These are phyloP conservation scores for Dascillus cervinus DNA, from an alignment of 2,888 invertebrate genomes.

Conservation along the genomic window DNA sequence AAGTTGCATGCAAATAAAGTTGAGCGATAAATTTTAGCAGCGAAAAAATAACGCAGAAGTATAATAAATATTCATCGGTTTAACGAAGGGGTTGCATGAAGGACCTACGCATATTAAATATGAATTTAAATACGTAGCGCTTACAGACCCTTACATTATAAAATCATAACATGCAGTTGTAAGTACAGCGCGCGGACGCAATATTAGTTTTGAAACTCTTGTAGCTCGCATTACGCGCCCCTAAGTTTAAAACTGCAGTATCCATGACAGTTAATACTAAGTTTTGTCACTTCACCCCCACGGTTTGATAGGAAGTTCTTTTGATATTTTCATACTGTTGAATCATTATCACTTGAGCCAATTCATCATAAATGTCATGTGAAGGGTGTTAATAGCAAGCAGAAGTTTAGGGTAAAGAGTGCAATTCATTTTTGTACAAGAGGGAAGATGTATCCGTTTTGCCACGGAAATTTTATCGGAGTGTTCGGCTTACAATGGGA, in stretches of 20 bases:
- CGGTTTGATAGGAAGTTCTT: conserved; percentile 38
- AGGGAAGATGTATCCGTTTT: no score
- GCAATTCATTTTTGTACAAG: conserved; percentile 20
- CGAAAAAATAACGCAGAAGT: conserved; percentile 28
- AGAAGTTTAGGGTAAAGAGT: conserved; percentile 21
- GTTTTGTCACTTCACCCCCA: conserved; percentile 27
- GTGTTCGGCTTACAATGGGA: no score
- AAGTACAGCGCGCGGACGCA: conserved; percentile 33
- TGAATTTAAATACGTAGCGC: conserved; percentile 36
- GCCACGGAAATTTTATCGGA: no score
- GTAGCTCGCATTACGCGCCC: conserved; percentile 32
- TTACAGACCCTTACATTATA: conserved; percentile 32
- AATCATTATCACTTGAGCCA: conserved; percentile 38
- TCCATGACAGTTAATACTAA: conserved; percentile 40
- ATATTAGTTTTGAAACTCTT: no score
- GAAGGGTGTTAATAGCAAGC: conserved; percentile 37
- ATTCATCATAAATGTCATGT: conserved; percentile 40
- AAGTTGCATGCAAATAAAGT: conserved; percentile 17
- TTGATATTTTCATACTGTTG: conserved; percentile 35
- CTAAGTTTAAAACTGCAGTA: conserved; percentile 35
- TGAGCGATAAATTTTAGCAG: conserved; percentile 19
- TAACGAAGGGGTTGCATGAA: conserved; percentile 22
- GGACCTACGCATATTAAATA: conserved; percentile 36
- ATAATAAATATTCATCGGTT: conserved; percentile 35
- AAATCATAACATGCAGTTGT: conserved; percentile 33